These are phyloP conservation scores for Latrodectus elegans DNA, from an alignment of 2,888 invertebrate species.

Conservation along the genomic window DNA sequence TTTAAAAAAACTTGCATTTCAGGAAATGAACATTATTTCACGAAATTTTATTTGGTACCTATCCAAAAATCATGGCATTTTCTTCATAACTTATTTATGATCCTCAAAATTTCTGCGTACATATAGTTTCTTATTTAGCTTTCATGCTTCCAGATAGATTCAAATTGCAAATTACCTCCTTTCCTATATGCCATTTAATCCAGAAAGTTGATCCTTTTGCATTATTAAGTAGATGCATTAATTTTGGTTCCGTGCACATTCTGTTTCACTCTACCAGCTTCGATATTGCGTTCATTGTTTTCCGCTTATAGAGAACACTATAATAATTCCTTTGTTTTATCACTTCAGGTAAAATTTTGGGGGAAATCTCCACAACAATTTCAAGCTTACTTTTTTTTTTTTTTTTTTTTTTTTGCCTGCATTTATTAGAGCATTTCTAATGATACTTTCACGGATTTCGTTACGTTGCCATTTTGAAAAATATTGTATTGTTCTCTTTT, in stretches of 20 bases:
- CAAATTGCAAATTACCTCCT: neutral
- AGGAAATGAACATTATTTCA: no score
- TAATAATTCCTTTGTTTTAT: constrained; percentile 9
- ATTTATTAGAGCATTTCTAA: constrained; percentile 63
- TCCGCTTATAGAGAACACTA: neutral
- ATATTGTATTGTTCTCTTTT: constrained; percentile 5
- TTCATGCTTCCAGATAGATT: neutral
- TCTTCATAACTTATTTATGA: neutral
- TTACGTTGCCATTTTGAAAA: neutral
- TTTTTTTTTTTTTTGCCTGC: constrained; percentile 30
- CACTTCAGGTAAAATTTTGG: constrained; percentile 19
- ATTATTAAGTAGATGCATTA: neutral
- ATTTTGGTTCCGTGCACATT: constrained; percentile 25
- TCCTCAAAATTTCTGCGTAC: neutral
- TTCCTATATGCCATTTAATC: constrained; percentile 33
- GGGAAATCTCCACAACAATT: constrained; percentile 4
- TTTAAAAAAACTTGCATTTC: no score
- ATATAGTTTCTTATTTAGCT: neutral
- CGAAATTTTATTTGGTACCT: no score
- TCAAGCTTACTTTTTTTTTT: neutral
- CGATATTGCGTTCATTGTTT: neutral
- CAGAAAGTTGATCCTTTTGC: neutral
- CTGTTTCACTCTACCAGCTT: no score
- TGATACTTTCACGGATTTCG: constrained; percentile 27
- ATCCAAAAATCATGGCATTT: no score